Evolutionary conservation across 2,113 vertebrate genomes (phyloP).

Genomic region (Acrocephalus arundinaceus): DNA sequence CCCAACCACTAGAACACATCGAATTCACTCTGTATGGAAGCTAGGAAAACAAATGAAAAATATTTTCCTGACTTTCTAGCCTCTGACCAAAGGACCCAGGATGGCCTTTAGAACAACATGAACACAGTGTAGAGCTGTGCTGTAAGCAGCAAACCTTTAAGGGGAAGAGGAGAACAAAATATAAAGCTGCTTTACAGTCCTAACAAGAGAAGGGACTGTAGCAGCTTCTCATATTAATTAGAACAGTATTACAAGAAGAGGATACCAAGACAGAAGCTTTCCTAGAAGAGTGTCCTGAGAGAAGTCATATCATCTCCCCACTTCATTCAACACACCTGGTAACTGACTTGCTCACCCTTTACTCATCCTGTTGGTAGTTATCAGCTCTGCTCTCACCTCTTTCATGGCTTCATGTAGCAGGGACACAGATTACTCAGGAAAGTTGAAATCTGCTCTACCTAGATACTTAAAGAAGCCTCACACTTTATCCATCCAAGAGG

Average conservation of each 20-base stretch:
- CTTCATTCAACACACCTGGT: background rate
- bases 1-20: background rate
- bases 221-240: background rate
- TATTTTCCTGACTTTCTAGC: background rate
- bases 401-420: background rate
- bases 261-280: background rate
- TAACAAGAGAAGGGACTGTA: background rate
- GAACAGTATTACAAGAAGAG: background rate
- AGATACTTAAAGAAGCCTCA: background rate
- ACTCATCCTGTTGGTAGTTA: background rate
- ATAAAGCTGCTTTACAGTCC: background rate
- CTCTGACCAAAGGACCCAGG: background rate
- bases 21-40: background rate
- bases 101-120: background rate
- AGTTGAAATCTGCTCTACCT: background rate
- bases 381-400: background rate
- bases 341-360: background rate
- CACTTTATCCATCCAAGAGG: background rate
- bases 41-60: background rate
- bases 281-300: background rate
- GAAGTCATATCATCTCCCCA: background rate
- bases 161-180: background rate
- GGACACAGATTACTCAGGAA: background rate
- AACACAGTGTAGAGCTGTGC: rapidly evolving
- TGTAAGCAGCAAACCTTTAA: background rate